Evolutionary conservation across 2,797 vertebrate genomes (phyloP).

Genomic region (Melanotaenia pygmaea): DNA sequence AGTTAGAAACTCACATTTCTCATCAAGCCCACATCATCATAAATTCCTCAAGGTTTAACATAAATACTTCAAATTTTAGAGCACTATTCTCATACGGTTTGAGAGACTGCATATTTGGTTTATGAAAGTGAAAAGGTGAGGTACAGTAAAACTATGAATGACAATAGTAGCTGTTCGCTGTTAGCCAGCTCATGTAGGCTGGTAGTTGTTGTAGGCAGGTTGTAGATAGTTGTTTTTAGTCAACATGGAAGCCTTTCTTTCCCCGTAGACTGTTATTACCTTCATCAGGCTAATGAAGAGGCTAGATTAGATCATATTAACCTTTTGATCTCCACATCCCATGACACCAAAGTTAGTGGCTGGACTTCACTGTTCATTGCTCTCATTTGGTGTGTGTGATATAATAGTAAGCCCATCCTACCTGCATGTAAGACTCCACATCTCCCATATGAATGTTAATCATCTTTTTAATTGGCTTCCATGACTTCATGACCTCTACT

Average conservation of each 20-base stretch:
- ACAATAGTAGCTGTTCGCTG: conserved; percentile 12
- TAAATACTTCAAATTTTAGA: not conserved
- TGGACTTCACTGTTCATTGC: conserved; percentile 52
- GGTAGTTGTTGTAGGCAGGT: conserved; percentile 19
- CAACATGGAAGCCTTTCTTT: conserved; percentile 44
- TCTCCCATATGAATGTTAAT: conserved; percentile 80
- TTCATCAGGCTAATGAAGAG: conserved; percentile 79
- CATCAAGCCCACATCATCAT: conserved; percentile 1
- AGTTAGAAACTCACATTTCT: conserved; percentile 26
- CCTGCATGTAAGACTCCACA: conserved; percentile 53
- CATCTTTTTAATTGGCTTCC: conserved; percentile 81
- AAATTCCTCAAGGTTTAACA: not conserved
- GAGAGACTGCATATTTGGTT: not conserved
- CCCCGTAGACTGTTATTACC: conserved; percentile 70
- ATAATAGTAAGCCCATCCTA: conserved; percentile 33
- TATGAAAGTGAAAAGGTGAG: not conserved
- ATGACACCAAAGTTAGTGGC: conserved; percentile 63
- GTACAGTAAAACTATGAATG: conserved; percentile 5
- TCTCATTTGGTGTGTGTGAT: conserved; percentile 38
- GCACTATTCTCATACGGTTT: not conserved
- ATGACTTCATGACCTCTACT: conserved; percentile 73
- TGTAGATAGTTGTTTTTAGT: conserved; percentile 51
- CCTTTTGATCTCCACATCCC: conserved; percentile 75
- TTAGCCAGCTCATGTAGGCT: conserved; percentile 31
- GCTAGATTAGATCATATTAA: conserved; percentile 79